Percentiles rank a stretch among this genome's conserved stretches.
Evolutionary conservation across 2,797 vertebrate species (phyloP).

Genomic region (Rhadinocentrus ornatus): DNA sequence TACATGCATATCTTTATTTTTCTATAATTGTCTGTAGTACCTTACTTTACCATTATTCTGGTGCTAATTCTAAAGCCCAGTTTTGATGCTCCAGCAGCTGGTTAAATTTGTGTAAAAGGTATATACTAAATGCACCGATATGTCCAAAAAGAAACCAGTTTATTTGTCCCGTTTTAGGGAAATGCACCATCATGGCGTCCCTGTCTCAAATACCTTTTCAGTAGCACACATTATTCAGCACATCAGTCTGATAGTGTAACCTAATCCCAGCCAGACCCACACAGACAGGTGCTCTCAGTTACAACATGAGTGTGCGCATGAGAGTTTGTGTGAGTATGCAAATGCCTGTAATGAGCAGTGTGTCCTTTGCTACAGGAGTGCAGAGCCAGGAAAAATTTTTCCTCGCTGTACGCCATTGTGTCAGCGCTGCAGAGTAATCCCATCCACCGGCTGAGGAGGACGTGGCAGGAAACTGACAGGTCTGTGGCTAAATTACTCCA

Average conservation of each 20-base stretch:
- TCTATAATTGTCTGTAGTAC: neutral
- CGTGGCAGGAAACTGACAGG: constrained; percentile 91
- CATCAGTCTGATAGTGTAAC: constrained; percentile 37
- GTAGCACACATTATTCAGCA: constrained; percentile 60
- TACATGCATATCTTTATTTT: neutral
- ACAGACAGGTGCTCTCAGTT: constrained; percentile 45
- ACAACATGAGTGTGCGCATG: constrained; percentile 22
- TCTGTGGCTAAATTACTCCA: constrained; percentile 48
- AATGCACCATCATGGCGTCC: neutral
- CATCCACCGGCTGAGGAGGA: constrained; percentile 88
- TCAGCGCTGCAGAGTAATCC: constrained; percentile 91
- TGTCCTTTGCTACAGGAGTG: constrained; percentile 83
- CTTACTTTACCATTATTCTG: no score
- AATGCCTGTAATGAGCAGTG: constrained; percentile 10
- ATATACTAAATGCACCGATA: neutral
- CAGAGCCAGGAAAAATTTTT: constrained; percentile 90
- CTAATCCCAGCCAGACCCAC: constrained; percentile 33
- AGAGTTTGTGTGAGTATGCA: constrained; percentile 17
- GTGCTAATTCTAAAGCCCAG: no score
- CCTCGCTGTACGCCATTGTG: constrained; percentile 90
- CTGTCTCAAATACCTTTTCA: constrained; percentile 40
- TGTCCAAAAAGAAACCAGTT: neutral
- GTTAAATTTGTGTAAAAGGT: no score
- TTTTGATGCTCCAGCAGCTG: no score
- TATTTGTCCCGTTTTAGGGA: constrained; percentile 6